Conservation (phyloP, 2,113 vertebrate genomes). For the Mustela lutreola region DNA sequence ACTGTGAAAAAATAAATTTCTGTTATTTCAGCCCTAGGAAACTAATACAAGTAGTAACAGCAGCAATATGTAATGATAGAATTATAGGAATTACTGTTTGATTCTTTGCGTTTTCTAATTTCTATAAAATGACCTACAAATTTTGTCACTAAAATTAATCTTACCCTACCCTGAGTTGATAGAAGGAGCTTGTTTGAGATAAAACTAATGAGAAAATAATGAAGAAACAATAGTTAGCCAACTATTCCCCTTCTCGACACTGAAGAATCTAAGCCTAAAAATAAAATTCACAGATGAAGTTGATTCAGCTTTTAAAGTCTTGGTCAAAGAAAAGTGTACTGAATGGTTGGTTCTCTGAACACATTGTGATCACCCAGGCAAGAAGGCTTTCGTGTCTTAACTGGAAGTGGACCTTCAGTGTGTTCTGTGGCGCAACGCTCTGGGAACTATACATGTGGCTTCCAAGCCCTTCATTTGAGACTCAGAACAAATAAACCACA, state of each 20-base stretch:
- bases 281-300: slow-evolving; percentile 6
- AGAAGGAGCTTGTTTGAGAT: not conserved
- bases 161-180: not conserved
- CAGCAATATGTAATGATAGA: not conserved
- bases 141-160: not conserved
- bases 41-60: not conserved
- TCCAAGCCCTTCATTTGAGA: not conserved
- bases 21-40: not conserved
- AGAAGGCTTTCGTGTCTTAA: not conserved
- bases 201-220: slow-evolving; percentile 31
- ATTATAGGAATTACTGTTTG: not conserved
- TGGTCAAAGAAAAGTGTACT: not conserved
- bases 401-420: not conserved
- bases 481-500: not conserved
- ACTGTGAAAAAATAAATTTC: not conserved
- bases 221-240: not conserved
- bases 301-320: slow-evolving; percentile 7
- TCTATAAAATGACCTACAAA: not conserved
- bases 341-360: not conserved
- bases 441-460: not conserved
- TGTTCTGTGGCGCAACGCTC: not conserved
- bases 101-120: not conserved
- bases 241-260: not conserved
- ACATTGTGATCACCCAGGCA: not conserved
- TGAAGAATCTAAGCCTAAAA: slow-evolving; percentile 33